These are phyloP conservation scores for Anagyrus pseudococci DNA, from an alignment of 2,888 invertebrate genomes.

Conservation along the genomic window DNA sequence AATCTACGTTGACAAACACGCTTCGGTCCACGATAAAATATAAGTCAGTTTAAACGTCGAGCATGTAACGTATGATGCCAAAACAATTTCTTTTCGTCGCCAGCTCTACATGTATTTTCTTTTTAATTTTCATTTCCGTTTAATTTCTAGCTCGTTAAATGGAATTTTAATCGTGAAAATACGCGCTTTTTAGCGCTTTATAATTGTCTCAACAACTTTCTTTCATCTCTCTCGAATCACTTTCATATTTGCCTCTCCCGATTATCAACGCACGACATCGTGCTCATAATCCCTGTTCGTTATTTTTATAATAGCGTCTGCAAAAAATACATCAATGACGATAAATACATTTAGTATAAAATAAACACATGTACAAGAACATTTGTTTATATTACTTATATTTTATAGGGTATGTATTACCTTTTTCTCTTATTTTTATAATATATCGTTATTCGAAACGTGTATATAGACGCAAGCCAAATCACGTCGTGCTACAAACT, in stretches of 20 bases:
- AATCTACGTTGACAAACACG: slow-evolving; percentile 53
- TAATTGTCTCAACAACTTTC: background rate
- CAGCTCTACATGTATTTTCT: slow-evolving; percentile 1
- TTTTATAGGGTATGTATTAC: slow-evolving; percentile 24
- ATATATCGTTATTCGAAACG: slow-evolving; percentile 26
- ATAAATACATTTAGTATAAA: slow-evolving; percentile 52
- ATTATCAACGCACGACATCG: background rate
- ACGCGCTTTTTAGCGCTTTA: background rate
- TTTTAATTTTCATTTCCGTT: background rate
- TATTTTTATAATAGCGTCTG: slow-evolving; percentile 14
- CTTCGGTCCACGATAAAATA: slow-evolving; percentile 46
- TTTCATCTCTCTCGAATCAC: background rate
- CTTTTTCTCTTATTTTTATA: slow-evolving; percentile 18
- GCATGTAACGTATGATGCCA: slow-evolving; percentile 36
- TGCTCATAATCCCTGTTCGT: background rate
- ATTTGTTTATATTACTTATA: slow-evolving; percentile 21
- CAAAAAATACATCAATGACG: slow-evolving; percentile 51
- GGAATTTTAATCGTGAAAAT: background rate
- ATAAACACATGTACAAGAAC: slow-evolving; percentile 51
- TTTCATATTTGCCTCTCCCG: background rate
- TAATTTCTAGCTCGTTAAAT: background rate
- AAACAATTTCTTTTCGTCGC: slow-evolving; percentile 14
- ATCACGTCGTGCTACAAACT: slow-evolving; percentile 28
- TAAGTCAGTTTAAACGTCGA: slow-evolving; percentile 42
- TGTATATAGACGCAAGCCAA: slow-evolving; percentile 15